Base-by-base conservation (phyloP, 2,888 invertebrate species). In the Apoda limacodes region DNA sequence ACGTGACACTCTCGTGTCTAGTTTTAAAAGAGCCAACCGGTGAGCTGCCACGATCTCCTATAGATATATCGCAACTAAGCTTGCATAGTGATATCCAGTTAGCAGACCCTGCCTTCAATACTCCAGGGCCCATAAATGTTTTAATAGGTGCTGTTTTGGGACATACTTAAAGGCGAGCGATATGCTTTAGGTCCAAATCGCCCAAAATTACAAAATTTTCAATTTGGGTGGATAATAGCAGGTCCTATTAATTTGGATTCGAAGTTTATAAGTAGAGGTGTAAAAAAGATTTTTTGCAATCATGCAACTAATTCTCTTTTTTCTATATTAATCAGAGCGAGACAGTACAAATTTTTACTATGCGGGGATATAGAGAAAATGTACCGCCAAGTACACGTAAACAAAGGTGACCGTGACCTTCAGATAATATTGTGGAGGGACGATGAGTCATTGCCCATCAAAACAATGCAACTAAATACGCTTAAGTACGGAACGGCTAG, bases 241-340 rank as follows among this genome's bases (percentile, higher is more conserved):
- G 25, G 25, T 14, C 25, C 11, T 2, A 22, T 26, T 12, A 24
- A 20, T 7, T 7, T 19, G 25, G 4, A n/a, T 15, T 19, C 30
- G 12, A 19, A 19, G 10, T 17, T 6, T 5, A 17, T 17, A 25
- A 17, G 9, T 9, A 14, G 40, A 42, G 9, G 20, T 35, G 6
- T 34, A 26, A 25, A 46, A 1, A 43, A 48, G 1, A 44, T 52
- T 0, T 50, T 47, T n/a, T n/a, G n/a, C n/a, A n/a, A n/a, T n/a
- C n/a, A 28, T 5, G 19, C 48, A 0, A 35, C 39, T 14, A 36
- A 42, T 10, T 32, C 30, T 22, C 29, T 36, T 19, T 41, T 41
- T 15, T 30, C 24, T 13, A 35, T 36, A n/a, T 21, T 41, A 5
- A 21, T 36, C 11, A 17, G 37, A 29, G 28, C 27, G 23, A 21